Percentiles rank a stretch among this genome's conserved stretches.
Conservation (phyloP, 2,113 vertebrate species). For the Urocolius indicus region DNA sequence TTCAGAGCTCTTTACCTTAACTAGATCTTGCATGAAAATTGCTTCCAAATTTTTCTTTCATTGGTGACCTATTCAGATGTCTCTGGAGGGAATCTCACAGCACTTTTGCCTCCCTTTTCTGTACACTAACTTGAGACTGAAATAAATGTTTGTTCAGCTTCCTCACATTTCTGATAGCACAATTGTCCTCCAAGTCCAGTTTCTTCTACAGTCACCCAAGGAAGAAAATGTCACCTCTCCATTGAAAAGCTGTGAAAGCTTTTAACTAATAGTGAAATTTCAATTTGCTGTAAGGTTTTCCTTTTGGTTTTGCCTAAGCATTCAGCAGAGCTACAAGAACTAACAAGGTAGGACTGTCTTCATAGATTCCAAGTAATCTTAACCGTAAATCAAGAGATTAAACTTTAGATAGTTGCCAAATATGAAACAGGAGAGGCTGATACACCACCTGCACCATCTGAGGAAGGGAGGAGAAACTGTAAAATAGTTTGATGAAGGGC, state of each 20-base stretch:
- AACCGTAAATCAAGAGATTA: not conserved
- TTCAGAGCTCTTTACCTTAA: not conserved
- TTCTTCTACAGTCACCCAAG: not conserved
- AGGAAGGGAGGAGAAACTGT: not conserved
- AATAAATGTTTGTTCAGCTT: not conserved
- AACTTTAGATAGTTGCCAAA: not conserved
- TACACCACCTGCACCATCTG: not conserved
- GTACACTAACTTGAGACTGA: not conserved
- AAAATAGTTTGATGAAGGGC: not conserved
- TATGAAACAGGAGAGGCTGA: not conserved
- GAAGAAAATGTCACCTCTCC: not conserved
- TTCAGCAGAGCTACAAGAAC: not conserved
- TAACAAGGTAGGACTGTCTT: not conserved
- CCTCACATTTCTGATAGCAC: not conserved
- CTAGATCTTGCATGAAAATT: not conserved
- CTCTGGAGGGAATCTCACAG: not conserved
- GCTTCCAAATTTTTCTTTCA: not conserved
- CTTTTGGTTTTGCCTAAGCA: not conserved
- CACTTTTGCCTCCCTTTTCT: not conserved
- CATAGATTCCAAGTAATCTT: not conserved
- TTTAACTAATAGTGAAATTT: not conserved
- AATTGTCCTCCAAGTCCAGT: not conserved
- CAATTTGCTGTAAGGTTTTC: not conserved
- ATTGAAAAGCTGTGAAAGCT: not conserved
- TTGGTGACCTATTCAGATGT: not conserved